phyloP scores from a whole-genome alignment of 2,797 vertebrate species.

The Sebastes reedi region DNA sequence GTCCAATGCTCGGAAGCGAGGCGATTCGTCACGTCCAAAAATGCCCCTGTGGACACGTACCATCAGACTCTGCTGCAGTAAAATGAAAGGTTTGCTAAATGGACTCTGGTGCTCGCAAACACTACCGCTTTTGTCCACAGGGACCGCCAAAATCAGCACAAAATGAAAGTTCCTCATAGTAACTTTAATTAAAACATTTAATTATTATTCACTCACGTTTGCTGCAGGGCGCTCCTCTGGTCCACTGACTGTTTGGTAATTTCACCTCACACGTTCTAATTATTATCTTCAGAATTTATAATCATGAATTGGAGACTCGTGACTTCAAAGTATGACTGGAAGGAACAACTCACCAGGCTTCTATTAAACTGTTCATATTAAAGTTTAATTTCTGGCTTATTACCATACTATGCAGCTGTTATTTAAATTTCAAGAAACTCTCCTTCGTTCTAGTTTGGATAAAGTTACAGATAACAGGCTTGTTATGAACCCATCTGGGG shows the following conservation, averaged over 20 bases:
- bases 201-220: neutral
- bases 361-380: neutral
- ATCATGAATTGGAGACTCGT: neutral
- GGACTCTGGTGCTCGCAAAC: neutral
- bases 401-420: neutral
- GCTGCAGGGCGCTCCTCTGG: neutral
- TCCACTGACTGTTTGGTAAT: conserved; percentile 1
- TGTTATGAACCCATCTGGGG: neutral
- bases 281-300: conserved; percentile 2
- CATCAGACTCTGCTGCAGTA: too few relatives aligned
- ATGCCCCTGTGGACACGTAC: too few relatives aligned
- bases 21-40: too few relatives aligned
- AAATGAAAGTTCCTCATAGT: neutral
- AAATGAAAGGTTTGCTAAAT: too few relatives aligned
- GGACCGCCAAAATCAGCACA: neutral
- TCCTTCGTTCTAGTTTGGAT: neutral
- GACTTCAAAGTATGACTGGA: neutral
- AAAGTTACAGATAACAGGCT: neutral
- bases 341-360: neutral
- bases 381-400: neutral
- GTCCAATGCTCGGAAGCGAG: too few relatives aligned
- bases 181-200: neutral
- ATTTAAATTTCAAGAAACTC: neutral
- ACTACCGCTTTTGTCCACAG: neutral
- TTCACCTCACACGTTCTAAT: conserved; percentile 3